phyloP scores from a whole-genome alignment of 2,113 vertebrate genomes.

The Abramis brama region DNA sequence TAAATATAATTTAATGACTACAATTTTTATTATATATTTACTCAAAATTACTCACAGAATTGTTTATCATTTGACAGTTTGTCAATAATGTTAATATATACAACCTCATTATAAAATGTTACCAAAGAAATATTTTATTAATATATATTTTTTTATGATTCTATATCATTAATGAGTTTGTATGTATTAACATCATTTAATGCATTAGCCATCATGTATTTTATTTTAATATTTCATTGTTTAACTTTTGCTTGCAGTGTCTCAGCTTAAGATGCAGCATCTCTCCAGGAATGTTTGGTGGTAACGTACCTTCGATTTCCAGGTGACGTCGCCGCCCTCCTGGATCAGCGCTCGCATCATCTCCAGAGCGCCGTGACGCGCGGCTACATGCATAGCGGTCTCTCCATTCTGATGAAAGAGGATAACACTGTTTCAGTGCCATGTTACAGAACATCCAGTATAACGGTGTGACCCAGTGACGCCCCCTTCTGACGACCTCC shows the following conservation, averaged over 20 bases:
- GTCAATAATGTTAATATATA: no score
- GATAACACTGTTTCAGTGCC: background rate
- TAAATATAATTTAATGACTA: no score
- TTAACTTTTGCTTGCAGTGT: background rate
- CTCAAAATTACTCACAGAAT: no score
- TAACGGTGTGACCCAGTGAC: background rate
- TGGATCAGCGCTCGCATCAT: constrained; percentile 63
- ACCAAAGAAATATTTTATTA: no score
- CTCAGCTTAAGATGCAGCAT: background rate
- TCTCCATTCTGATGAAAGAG: constrained; percentile 61
- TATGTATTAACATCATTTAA: no score
- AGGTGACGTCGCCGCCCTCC: constrained; percentile 67
- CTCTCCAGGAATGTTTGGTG: background rate
- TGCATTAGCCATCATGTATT: no score
- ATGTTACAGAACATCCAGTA: no score
- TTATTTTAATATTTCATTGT: background rate
- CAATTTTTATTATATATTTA: no score
- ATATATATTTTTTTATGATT: no score
- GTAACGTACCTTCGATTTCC: constrained; percentile 64
- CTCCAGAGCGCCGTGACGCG: constrained; percentile 62
- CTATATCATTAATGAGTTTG: no score
- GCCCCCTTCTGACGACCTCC: constrained; percentile 54
- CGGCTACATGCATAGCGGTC: constrained; percentile 65
- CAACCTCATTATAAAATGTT: no score
- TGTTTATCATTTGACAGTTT: no score